Evolutionary conservation across 2,797 vertebrate genomes (phyloP), one percentile per base, ranked within the genome.

Genomic region (Hephaestus fuliginosus): DNA sequence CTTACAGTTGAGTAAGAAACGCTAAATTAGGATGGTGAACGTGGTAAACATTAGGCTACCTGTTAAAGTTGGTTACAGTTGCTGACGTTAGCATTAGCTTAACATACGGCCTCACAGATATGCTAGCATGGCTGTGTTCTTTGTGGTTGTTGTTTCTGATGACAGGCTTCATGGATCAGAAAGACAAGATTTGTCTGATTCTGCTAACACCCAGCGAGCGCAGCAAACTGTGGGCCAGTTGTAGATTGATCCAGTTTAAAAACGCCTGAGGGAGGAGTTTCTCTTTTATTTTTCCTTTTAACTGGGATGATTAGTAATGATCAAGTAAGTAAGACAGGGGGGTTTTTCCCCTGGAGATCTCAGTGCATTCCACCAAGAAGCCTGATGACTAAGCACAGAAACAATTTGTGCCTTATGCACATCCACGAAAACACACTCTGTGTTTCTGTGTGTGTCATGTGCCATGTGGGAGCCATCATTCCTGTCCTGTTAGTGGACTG

Each of bases 391-490:
- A 11, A 88, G 82, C 73, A 81, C 52, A 80, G 84, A 82, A 79
- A 82, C 74, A 69, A 70, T 70, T 72, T 83, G 33, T 76, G 65
- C 63, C 62, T 36, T 53, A 33, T 30, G 48, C 61, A 49, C 18
- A 76, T 74, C 56, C 68, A 66, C 22, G 55, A 52, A 68, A 68
- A 70, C 69, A 72, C 22, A 53, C 64, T 65, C 52, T 0, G 12
- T 73, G 33, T 66, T 12, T 72, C 7, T 36, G 39, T 22, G 58
- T 80, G 72, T 52, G 63, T 61, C 63, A 39, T 55, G 25, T 57
- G 55, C 80, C 83, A 82, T 90, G 69, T 88, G 87, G 82, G 76
- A 89, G 78, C 70, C 82, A 89, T 88, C 85, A 85, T 52, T 78
- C 78, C 74, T 80, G 64, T 83, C 79, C 90, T 78, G 81, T 83